These are phyloP conservation scores for Dissostichus mawsoni DNA, from an alignment of 2,113 vertebrate species.

Conservation along the genomic window DNA sequence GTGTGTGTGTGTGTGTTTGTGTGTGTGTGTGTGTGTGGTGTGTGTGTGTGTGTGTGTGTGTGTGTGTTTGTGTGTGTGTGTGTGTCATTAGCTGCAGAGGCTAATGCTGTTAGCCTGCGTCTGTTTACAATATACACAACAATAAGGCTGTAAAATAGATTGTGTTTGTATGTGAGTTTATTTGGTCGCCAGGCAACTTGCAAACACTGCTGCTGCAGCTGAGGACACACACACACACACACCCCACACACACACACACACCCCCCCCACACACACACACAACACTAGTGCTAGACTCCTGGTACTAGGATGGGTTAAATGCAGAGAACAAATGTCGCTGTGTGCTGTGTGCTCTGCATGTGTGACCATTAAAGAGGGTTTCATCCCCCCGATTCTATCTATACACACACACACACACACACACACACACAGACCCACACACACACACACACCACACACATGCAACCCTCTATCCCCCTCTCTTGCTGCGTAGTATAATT, in stretches of 20 bases:
- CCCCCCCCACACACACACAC: neutral
- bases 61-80: neutral
- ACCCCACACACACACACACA: neutral
- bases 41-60: neutral
- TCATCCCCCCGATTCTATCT: no score
- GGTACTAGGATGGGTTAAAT: no score
- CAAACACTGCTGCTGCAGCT: constrained; percentile 32
- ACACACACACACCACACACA: neutral
- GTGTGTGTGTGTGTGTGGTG: neutral
- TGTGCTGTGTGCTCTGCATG: no score
- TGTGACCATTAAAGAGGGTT: no score
- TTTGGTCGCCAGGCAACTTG: constrained; percentile 47
- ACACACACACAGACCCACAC: neutral
- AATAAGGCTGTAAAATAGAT: constrained; percentile 26
- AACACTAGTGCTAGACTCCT: no score
- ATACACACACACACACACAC: neutral
- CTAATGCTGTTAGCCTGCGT: constrained; percentile 31
- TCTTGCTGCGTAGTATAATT: neutral
- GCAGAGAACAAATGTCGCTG: no score
- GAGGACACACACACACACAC: constrained; percentile 1
- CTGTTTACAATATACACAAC: neutral
- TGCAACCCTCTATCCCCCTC: neutral
- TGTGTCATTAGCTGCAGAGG: neutral
- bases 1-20: neutral
- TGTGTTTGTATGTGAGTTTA: constrained; percentile 8